Evolutionary conservation across 2,113 vertebrate genomes (phyloP), one percentile per base, ranked within the genome.

Genomic region (Lagopus leucura): DNA sequence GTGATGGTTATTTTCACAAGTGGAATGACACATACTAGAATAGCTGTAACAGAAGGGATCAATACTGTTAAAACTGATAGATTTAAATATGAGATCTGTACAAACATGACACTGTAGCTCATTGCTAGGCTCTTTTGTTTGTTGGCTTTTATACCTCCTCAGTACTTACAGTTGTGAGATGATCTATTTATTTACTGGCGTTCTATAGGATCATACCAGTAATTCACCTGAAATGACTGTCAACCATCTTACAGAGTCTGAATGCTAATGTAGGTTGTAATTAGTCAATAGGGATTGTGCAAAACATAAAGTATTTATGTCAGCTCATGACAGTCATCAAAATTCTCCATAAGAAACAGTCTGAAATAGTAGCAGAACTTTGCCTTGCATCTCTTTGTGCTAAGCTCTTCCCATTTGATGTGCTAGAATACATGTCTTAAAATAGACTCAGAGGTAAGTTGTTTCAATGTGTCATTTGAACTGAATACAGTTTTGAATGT

Each of bases 201-300:
- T 94, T 84, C 32, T 66, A 24, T 90, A 78, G 91, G 58, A 84
- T 79, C 52, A 84, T 14, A 78, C 6, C 61, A 84, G 43, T 78
- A 88, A 86, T 92, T 96, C 83, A 93, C 92, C 92, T 95, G 66
- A 93, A 94, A 89, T 87, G 71, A 76, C 83, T 86, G 30, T 82
- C 58, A 91, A 5, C 48, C 36, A 78, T 75, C 90, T 72, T 94
- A 36, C 8, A n/a, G 43, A 34, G 43, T 71, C 82, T 27, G 32
- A 92, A 86, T 96, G 79, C 79, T 92, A 69, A 88, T 88, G 69
- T 89, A 77, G 79, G 57, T 76, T 65, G 38, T 93, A 91, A 95
- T 94, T 96, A 96, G 95, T 93, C 86, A 89, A 60, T 57, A 75
- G 69, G 61, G 72, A 81, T 89, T 73, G 57, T 92, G 55, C 36